Base-by-base conservation (phyloP, 2,888 invertebrate species). In the Luperina testacea region DNA sequence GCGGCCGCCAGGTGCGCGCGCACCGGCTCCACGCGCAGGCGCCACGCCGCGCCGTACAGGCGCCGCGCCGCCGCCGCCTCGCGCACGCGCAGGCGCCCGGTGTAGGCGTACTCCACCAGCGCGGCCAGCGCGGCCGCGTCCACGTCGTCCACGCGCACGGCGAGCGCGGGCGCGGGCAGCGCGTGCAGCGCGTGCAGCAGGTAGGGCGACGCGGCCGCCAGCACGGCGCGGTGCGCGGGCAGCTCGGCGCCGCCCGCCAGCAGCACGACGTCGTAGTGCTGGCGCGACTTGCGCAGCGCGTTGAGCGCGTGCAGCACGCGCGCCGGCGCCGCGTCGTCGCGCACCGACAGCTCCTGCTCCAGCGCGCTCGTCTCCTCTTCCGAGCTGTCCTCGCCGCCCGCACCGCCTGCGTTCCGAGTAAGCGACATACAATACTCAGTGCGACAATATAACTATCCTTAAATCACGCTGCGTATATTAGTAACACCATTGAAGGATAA, bases 261-360 rank as follows among this genome's bases (percentile, higher is more conserved):
- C 90, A 99, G 97, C 91, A 98, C 97, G 89, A 98, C 98, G 96
- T 99, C 99, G 96, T 98, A 99, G 95, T 99, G 98, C 93, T 98
- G 98, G 79, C 98, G 97, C 93, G 98, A 98, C 95, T 98, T 98
- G 90, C 98, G 97, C 97, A 98, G 97, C 96, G 97, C 98, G 96
- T 98, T 98, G 87, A 98, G 97, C 61, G 98, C 97, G 76, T 96
- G 95, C 83, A 98, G 97, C 88, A 97, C 97, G 88, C 97, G 97
- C 86, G 97, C 95, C 85, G 97, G 97, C 91, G 97, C 97, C 69
- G 93, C 96, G 64, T 96, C 97, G 93, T 98, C 98, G 79, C 93
- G 93, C 93, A 97, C 97, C 84, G 97, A 96, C 91, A 97, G 95
- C 92, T 94, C 95, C 87, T 91, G 92, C 90, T 93, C 94, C n/a